These are phyloP conservation scores for Bombus waltoni DNA, from an alignment of 1,140 invertebrate species.

Conservation along the genomic window DNA sequence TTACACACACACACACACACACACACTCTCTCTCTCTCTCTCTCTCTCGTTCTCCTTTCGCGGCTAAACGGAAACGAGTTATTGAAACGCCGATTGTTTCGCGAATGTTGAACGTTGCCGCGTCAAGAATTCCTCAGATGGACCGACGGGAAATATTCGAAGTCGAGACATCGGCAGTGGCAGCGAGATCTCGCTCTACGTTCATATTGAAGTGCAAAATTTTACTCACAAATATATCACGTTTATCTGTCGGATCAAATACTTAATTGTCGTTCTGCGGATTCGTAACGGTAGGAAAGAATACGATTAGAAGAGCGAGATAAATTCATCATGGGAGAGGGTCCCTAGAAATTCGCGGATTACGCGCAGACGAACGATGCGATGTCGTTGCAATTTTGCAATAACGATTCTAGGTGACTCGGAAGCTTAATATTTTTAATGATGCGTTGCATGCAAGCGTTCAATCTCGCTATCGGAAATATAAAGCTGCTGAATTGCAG, in stretches of 20 bases:
- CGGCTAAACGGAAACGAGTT: background rate
- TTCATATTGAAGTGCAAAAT: background rate
- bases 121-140: too few relatives aligned
- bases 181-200: background rate
- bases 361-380: background rate
- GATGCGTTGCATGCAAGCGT: background rate
- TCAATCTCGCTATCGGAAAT: background rate
- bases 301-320: background rate
- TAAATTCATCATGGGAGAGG: background rate
- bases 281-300: background rate
- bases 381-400: too few relatives aligned
- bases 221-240: background rate
- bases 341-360: background rate
- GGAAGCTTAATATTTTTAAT: background rate
- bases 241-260: background rate
- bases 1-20: too few relatives aligned
- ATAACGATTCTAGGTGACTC: too few relatives aligned
- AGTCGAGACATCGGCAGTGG: too few relatives aligned
- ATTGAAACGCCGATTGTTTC: background rate
- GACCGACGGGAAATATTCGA: background rate
- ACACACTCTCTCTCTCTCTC: background rate
- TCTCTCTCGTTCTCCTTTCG: background rate
- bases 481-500: background rate
- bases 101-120: background rate
- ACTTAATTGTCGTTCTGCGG: background rate